These are phyloP conservation scores for Anolis apletophallus DNA, from an alignment of 2,797 vertebrate species.

Conservation along the genomic window DNA sequence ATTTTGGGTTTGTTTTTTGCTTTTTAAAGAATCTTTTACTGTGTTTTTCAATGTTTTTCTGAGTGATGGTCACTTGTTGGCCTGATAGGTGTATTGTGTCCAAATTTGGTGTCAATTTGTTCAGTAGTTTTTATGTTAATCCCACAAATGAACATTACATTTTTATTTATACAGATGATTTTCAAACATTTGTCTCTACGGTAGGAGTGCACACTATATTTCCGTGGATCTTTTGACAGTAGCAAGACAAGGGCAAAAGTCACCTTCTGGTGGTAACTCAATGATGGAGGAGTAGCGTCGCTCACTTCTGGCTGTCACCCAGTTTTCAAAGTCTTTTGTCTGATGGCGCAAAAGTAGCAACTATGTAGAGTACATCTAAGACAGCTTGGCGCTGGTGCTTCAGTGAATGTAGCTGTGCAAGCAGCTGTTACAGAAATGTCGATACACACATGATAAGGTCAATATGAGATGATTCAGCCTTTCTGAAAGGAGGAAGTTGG, in stretches of 20 bases:
- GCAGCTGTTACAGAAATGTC: conserved; percentile 20
- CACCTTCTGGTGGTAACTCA: background rate
- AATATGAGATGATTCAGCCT: background rate
- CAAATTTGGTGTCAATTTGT: no score
- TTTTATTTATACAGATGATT: no score
- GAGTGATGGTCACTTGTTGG: no score
- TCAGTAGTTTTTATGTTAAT: no score
- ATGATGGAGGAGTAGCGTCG: background rate
- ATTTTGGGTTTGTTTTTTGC: no score
- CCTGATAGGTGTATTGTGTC: no score
- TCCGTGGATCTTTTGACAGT: background rate
- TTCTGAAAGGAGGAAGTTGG: conserved; percentile 11
- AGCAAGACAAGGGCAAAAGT: background rate
- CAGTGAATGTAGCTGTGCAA: conserved; percentile 21
- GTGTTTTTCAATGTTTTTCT: no score
- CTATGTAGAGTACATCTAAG: background rate
- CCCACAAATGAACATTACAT: no score
- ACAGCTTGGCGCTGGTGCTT: background rate
- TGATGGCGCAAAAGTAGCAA: background rate
- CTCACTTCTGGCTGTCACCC: background rate
- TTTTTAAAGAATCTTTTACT: no score
- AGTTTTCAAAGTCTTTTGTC: background rate
- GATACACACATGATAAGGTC: conserved; percentile 9
- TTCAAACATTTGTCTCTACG: background rate
- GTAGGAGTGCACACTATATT: background rate